Conservation (phyloP, 1,140 invertebrate genomes). For the Diorhabda carinulata region DNA sequence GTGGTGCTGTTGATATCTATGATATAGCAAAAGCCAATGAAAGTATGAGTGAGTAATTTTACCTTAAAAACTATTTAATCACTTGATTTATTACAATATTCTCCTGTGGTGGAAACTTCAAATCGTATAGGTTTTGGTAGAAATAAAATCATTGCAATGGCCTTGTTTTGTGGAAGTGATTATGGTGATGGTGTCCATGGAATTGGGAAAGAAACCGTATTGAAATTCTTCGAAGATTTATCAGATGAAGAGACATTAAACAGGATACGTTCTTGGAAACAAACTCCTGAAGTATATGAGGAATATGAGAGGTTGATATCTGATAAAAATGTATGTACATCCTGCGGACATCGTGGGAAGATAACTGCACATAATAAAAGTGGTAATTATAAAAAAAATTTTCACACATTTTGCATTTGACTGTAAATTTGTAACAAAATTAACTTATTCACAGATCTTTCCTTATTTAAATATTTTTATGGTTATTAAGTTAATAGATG, state of each 20-base stretch:
- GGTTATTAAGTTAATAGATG: too few relatives aligned
- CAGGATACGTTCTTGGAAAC: conserved; percentile 63
- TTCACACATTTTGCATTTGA: too few relatives aligned
- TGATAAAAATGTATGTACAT: conserved; percentile 59
- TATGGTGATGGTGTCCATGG: conserved; percentile 77
- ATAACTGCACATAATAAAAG: conserved; percentile 56
- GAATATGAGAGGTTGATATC: conserved; percentile 52
- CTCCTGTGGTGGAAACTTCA: conserved; percentile 6
- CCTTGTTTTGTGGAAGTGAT: conserved; percentile 82
- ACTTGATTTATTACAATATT: neutral
- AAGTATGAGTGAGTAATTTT: conserved; percentile 26
- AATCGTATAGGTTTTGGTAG: conserved; percentile 60
- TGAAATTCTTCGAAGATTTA: conserved; percentile 68
- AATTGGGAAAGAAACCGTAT: conserved; percentile 71
- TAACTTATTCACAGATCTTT: too few relatives aligned
- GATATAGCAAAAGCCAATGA: conserved; percentile 56
- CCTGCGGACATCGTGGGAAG: conserved; percentile 66
- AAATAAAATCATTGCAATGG: conserved; percentile 79
- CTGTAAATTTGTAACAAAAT: too few relatives aligned
- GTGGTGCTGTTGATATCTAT: conserved; percentile 72
- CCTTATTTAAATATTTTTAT: too few relatives aligned
- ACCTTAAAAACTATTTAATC: neutral
- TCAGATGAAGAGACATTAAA: conserved; percentile 59
- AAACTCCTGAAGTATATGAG: conserved; percentile 53
- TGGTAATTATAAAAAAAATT: conserved; percentile 37